phyloP scores from a whole-genome alignment of 2,797 vertebrate species.

The Pyrocephalus nanus region DNA sequence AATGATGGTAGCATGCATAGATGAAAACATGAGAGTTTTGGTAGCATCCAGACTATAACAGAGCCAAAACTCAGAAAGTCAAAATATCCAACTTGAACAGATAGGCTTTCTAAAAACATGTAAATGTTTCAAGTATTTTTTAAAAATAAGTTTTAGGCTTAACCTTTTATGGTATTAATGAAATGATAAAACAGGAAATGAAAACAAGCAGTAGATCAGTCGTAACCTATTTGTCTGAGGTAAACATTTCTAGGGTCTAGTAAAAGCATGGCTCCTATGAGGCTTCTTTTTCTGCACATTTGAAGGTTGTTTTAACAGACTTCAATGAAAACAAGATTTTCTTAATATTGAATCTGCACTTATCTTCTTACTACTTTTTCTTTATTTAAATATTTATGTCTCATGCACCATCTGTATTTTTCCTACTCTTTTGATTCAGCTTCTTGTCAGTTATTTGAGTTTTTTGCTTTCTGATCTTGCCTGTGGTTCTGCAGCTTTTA shows the following conservation, averaged over 20 bases:
- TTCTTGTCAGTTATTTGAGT: neutral
- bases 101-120: neutral
- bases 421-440: neutral
- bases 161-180: neutral
- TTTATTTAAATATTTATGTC: neutral
- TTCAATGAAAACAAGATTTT: neutral
- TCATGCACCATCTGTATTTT: neutral
- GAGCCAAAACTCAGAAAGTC: neutral
- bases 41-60: neutral
- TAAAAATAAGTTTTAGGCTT: neutral
- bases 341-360: neutral
- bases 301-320: neutral
- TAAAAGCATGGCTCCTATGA: neutral
- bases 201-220: neutral
- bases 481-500: neutral
- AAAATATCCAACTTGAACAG: neutral
- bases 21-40: neutral
- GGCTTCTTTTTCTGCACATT: neutral
- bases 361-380: neutral
- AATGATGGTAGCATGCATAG: neutral
- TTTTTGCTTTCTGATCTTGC: neutral
- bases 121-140: neutral
- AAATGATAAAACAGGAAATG: neutral
- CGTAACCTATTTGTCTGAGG: neutral
- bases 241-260: neutral